These are phyloP conservation scores for Papilio polyxenes DNA, from an alignment of 1,140 invertebrate species.

Conservation along the genomic window DNA sequence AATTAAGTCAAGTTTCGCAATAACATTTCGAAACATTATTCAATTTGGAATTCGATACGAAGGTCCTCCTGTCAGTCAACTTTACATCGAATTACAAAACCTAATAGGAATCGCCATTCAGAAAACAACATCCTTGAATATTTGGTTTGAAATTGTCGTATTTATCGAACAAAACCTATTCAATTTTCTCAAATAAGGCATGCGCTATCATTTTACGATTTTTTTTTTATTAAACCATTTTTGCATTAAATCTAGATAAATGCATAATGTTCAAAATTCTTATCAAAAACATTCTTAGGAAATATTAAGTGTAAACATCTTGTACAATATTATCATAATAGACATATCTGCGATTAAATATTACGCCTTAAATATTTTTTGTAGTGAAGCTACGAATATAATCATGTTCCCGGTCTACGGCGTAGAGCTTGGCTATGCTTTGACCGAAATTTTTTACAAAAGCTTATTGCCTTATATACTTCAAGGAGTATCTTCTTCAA, in stretches of 20 bases:
- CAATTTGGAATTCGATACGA: background rate
- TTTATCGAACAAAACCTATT: background rate
- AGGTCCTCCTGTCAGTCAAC: slow-evolving; percentile 17
- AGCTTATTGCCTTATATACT: background rate
- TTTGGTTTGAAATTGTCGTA: slow-evolving; percentile 34
- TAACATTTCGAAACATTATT: slow-evolving; percentile 34
- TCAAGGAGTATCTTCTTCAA: background rate
- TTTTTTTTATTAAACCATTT: background rate
- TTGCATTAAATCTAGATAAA: background rate
- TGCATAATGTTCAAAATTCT: no score
- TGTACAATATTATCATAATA: no score
- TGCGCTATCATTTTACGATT: background rate
- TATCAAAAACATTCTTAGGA: no score
- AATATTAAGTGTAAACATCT: no score
- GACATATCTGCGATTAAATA: no score
- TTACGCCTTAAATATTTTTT: no score
- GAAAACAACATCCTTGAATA: slow-evolving; percentile 31
- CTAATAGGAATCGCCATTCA: slow-evolving; percentile 14
- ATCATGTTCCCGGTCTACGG: background rate
- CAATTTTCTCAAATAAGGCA: background rate
- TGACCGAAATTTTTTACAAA: background rate
- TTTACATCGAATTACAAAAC: slow-evolving; percentile 29
- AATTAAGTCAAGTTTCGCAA: background rate
- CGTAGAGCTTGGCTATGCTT: background rate
- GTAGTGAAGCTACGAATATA: no score